Conservation (phyloP, 2,888 invertebrate genomes). For the Drosophila emarginata region DNA sequence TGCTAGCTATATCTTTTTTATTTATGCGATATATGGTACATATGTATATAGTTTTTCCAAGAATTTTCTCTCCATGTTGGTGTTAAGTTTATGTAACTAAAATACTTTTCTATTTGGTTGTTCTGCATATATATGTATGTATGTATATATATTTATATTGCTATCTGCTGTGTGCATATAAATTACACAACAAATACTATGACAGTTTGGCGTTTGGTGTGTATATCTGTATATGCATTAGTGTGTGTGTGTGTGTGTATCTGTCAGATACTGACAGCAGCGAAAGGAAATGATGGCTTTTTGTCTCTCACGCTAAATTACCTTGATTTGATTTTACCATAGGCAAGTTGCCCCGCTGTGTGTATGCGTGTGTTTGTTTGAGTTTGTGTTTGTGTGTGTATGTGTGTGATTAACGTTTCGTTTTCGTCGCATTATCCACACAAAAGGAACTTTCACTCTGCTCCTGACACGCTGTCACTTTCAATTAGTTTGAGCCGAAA, state of each 20-base stretch:
- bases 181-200: constrained; percentile 39
- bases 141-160: constrained; percentile 14
- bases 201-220: not conserved
- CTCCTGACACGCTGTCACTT: constrained; percentile 58
- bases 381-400: not conserved
- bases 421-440: constrained; percentile 9
- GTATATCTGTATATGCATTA: constrained; percentile 2
- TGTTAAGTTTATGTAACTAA: not conserved
- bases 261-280: constrained; percentile 31
- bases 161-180: constrained; percentile 44
- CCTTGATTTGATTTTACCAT: constrained; percentile 72
- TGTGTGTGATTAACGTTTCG: constrained; percentile 29
- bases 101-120: not conserved
- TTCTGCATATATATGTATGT: not conserved
- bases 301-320: constrained; percentile 77
- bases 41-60: too few relatives aligned
- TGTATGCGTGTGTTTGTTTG: not conserved
- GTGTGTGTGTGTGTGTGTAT: constrained; percentile 12
- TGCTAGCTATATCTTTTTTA: too few relatives aligned
- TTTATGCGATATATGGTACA: too few relatives aligned
- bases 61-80: not conserved
- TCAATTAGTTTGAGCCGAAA: constrained; percentile 65
- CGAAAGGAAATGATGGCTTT: constrained; percentile 70
- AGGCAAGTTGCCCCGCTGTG: constrained; percentile 32
- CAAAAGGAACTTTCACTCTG: constrained; percentile 35